Evolutionary conservation across 2,888 invertebrate species (phyloP), one percentile per base, ranked within the genome.

Genomic region (Aspidiotus rigidus): DNA sequence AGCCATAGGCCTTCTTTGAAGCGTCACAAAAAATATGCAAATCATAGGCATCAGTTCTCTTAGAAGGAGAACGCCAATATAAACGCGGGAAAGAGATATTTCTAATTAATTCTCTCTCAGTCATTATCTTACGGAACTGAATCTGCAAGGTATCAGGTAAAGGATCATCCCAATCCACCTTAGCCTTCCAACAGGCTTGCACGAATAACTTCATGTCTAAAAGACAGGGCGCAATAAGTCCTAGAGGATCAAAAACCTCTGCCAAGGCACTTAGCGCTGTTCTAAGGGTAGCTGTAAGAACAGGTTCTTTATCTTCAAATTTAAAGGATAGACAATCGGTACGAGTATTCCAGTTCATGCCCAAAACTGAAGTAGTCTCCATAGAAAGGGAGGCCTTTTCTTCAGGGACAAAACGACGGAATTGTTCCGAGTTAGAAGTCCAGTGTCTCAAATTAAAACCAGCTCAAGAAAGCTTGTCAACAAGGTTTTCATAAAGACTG

Each of bases 1-100:
- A 63, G 15, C 44, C 39, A 39, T 39, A 63, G 7, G 63, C 63
- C 13, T 54, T 53, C 0, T 17, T 63, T 1, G 54, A 63, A n/a
- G 63, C 63, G 39, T 54, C 54, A 39, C 55, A 63, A 17, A 63
- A 63, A 2, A 63, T 10, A 54, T 63, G 63, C 7, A 63, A n/a
- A n/a, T 11, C 40, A 13, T 13, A 40, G 57, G 11, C 16, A 13
- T 16, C 16, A 13, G 16, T 11, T 11, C 10, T 11, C 10, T 15
- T 15, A 10, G 55, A 28, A 53, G 15, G 8, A 8, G 17, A 10
- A n/a, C 16, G 17, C 15, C 3, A 63, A 7, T 54, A 63, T 13
- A 28, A 8, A n/a, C 53, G 28, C 8, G 63, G 63, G 15, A 54
- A 49, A 17, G 7, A 11, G 7, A 54, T 54, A 2, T 53, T 13